A percentile compares a stretch with the other conserved stretches of the same genome.
phyloP scores from a whole-genome alignment of 1,140 invertebrate genomes.

The Panulirus ornatus region DNA sequence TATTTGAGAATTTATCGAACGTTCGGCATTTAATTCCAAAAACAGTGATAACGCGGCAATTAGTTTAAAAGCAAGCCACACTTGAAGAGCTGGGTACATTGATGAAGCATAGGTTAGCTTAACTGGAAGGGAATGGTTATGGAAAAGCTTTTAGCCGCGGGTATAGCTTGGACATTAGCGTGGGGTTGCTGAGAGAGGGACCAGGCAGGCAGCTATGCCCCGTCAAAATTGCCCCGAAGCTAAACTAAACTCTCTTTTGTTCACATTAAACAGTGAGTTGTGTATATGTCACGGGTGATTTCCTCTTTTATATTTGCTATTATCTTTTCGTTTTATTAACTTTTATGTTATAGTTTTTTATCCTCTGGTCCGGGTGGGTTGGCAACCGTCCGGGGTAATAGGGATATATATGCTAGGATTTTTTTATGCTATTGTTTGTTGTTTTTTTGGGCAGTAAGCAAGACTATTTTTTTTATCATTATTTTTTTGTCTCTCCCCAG shows the following conservation, averaged over 20 bases:
- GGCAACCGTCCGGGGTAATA: too few species aligned
- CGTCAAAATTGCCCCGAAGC: not conserved
- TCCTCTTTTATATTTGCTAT: constrained; percentile 8
- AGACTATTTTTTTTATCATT: too few species aligned
- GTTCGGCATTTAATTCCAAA: constrained; percentile 34
- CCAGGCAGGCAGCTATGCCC: not conserved
- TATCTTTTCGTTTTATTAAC: constrained; percentile 22
- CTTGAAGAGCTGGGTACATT: not conserved
- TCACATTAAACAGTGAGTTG: constrained; percentile 5
- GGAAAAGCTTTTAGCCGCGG: not conserved
- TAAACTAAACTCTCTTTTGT: not conserved
- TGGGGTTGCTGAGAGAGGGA: not conserved
- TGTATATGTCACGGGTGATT: constrained; percentile 5
- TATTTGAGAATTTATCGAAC: constrained; percentile 40
- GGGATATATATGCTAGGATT: too few species aligned
- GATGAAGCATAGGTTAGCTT: not conserved
- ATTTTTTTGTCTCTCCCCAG: too few species aligned
- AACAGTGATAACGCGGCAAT: constrained; percentile 34
- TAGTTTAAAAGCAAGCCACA: constrained; percentile 38
- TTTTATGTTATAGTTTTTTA: constrained; percentile 9
- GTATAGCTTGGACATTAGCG: too few species aligned
- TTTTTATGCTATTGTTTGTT: too few species aligned
- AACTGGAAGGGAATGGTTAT: not conserved
- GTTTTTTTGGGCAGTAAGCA: too few species aligned
- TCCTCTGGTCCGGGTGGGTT: not conserved